A percentile compares a stretch with the other conserved stretches of the same genome.
phyloP scores from a whole-genome alignment of 2,113 vertebrate genomes.

The Haliaeetus leucogaster region DNA sequence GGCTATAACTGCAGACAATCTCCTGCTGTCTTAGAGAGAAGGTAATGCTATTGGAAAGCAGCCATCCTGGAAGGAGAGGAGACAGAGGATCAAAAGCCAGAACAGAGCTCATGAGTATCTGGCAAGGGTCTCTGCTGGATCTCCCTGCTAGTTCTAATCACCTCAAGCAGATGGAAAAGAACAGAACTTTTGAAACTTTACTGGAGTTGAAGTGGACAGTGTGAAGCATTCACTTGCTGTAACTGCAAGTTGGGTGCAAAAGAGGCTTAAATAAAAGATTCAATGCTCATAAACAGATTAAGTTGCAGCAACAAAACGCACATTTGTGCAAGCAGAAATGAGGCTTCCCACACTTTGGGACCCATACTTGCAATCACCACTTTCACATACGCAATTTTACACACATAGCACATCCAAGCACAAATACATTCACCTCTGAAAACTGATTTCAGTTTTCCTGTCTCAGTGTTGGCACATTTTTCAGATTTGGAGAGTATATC shows the following conservation, averaged over 20 bases:
- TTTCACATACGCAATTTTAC: background rate
- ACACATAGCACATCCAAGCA: background rate
- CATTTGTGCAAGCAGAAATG: background rate
- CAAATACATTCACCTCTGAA: background rate
- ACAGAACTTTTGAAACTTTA: constrained; percentile 10
- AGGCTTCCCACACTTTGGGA: background rate
- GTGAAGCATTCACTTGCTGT: background rate
- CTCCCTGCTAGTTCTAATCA: constrained; percentile 45
- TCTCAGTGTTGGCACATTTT: background rate
- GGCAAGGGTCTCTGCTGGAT: constrained; percentile 53
- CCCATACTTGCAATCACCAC: background rate
- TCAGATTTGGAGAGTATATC: background rate
- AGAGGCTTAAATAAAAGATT: background rate
- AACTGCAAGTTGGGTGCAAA: background rate
- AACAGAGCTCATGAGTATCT: constrained; percentile 45
- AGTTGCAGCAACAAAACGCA: background rate
- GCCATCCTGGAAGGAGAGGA: constrained; percentile 50
- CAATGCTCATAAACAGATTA: background rate
- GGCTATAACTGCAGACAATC: constrained; percentile 16
- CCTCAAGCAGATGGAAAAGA: constrained; percentile 56
- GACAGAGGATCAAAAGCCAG: constrained; percentile 48
- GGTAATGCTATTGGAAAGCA: constrained; percentile 50
- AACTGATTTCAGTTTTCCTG: background rate
- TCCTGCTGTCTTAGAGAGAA: constrained; percentile 51
- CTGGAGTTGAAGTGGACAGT: background rate